These are phyloP conservation scores for Takifugu flavidus DNA, from an alignment of 2,113 vertebrate species.

Conservation along the genomic window DNA sequence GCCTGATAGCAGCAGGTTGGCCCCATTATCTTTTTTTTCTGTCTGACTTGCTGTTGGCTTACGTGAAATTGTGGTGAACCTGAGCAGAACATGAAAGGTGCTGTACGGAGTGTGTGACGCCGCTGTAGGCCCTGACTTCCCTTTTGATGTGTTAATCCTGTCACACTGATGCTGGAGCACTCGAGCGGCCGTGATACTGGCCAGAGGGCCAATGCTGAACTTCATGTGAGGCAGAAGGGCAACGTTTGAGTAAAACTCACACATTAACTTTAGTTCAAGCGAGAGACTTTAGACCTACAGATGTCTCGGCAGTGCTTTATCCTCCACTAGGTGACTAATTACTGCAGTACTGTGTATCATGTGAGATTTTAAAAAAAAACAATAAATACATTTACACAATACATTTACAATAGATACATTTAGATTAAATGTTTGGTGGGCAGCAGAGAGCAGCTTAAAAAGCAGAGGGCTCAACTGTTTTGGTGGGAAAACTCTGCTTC, in stretches of 20 bases:
- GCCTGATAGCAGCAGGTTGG: conserved; percentile 63
- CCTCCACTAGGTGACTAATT: no score
- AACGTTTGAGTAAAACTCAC: conserved; percentile 62
- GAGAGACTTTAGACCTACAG: conserved; percentile 9
- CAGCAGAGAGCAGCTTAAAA: neutral
- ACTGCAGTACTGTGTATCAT: no score
- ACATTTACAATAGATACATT: neutral
- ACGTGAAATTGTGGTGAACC: conserved; percentile 73
- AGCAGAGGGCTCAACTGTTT: conserved; percentile 9
- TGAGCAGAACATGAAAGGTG: conserved; percentile 79
- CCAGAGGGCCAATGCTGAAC: conserved; percentile 62
- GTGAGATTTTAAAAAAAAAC: no score
- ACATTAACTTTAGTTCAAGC: conserved; percentile 57
- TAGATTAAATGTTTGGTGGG: neutral
- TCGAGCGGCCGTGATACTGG: conserved; percentile 65
- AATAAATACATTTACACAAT: neutral
- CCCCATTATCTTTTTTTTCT: conserved; percentile 65
- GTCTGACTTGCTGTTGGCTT: conserved; percentile 70
- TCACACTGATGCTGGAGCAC: conserved; percentile 72
- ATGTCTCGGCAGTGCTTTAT: no score
- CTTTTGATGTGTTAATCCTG: conserved; percentile 79
- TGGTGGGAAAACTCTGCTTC: conserved; percentile 30
- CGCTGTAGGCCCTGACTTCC: conserved; percentile 65
- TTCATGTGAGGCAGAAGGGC: conserved; percentile 59
- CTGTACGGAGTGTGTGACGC: conserved; percentile 60